Evolutionary conservation across 2,113 vertebrate species (phyloP).

Genomic region (Notechis scutatus): DNA sequence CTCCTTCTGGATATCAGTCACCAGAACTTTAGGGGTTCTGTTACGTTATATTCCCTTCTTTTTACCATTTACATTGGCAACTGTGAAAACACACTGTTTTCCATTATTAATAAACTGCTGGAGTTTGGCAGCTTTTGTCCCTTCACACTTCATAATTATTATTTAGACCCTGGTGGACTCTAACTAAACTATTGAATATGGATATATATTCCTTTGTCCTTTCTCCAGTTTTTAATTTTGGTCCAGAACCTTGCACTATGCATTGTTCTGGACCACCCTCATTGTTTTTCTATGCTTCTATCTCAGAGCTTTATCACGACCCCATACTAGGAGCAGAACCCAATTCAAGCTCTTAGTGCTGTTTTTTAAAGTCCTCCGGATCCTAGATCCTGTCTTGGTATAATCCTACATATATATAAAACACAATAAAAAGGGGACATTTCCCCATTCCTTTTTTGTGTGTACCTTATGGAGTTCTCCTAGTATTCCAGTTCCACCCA

Average conservation of each 20-base stretch:
- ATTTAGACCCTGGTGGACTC: not conserved
- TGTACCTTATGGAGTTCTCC: not conserved
- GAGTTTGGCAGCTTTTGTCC: not conserved
- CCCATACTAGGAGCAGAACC: not conserved
- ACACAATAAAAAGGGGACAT: not conserved
- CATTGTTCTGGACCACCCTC: not conserved
- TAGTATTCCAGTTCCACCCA: not conserved
- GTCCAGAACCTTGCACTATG: not conserved
- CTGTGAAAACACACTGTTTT: not conserved
- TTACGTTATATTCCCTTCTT: not conserved
- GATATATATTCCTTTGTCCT: not conserved
- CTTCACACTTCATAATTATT: not conserved
- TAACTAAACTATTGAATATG: not conserved
- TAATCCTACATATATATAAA: not conserved
- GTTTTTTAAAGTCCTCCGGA: not conserved
- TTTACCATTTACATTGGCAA: not conserved
- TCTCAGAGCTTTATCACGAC: not conserved
- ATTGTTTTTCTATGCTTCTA: not conserved
- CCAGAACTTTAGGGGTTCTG: not conserved
- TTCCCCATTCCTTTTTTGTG: not conserved
- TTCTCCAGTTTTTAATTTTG: not conserved
- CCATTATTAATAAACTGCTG: not conserved
- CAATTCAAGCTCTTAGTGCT: not conserved
- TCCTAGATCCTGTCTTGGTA: not conserved
- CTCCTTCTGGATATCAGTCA: not conserved